These are phyloP conservation scores for Chloropsis hardwickii DNA, from an alignment of 2,113 vertebrate genomes.

Conservation along the genomic window DNA sequence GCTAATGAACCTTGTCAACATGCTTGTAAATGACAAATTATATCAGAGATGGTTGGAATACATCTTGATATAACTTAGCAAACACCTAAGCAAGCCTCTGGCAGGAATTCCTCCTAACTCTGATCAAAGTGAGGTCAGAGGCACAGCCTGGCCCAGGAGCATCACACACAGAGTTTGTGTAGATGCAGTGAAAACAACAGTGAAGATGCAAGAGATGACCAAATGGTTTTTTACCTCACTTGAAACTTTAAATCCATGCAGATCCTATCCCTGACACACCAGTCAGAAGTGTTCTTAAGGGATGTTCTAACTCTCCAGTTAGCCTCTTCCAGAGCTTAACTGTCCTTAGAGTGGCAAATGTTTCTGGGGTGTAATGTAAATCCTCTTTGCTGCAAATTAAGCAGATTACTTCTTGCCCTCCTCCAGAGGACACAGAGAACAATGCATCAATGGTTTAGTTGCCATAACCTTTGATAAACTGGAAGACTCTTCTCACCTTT, in stretches of 20 bases:
- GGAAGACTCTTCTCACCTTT: not conserved
- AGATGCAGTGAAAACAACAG: not conserved
- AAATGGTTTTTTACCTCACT: not conserved
- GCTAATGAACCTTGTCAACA: not conserved
- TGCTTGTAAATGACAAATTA: not conserved
- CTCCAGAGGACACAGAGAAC: not conserved
- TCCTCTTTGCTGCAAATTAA: constrained; percentile 34
- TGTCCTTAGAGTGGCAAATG: not conserved
- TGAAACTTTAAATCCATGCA: not conserved
- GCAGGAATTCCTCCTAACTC: not conserved
- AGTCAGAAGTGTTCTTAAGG: not conserved
- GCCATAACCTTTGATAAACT: not conserved
- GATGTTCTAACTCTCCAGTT: not conserved
- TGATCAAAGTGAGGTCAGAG: not conserved
- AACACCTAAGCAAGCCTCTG: not conserved
- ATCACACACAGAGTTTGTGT: accelerated
- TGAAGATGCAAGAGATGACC: too few relatives aligned
- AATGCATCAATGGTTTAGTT: not conserved
- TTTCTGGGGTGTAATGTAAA: not conserved
- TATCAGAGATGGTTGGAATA: not conserved
- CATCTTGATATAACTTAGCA: not conserved
- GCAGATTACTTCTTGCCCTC: not conserved
- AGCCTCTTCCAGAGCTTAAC: not conserved
- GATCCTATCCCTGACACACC: not conserved
- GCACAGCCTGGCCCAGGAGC: not conserved